Percentiles rank a stretch among this genome's conserved stretches.
phyloP scores from a whole-genome alignment of 2,888 invertebrate species.

The Phrixothrix hirtus region DNA sequence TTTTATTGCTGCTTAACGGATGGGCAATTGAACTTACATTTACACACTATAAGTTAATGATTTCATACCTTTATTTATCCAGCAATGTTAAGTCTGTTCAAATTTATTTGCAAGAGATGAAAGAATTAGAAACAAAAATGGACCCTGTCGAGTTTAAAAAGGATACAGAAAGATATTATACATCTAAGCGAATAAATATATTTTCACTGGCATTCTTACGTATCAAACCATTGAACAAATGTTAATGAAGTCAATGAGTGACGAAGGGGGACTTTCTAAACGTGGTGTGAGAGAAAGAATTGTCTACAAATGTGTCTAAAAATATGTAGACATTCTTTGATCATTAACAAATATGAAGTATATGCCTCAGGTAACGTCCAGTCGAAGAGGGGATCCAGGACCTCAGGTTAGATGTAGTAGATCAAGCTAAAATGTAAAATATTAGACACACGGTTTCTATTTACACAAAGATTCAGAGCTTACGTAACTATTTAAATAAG shows the following conservation, averaged over 20 bases:
- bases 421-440: no score
- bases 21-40: constrained; percentile 34
- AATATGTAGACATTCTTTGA: no score
- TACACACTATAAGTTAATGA: constrained; percentile 33
- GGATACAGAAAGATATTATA: constrained; percentile 25
- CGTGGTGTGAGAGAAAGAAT: constrained; percentile 33
- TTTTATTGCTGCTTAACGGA: no score
- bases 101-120: constrained; percentile 35
- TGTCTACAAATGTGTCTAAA: constrained; percentile 26
- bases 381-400: no score
- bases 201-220: constrained; percentile 35
- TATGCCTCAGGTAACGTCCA: no score
- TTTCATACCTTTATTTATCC: constrained; percentile 38
- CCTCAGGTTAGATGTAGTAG: no score
- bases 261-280: constrained; percentile 28
- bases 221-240: constrained; percentile 37
- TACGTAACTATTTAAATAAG: no score
- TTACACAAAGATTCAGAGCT: no score
- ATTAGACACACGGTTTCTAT: no score
- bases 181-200: constrained; percentile 29
- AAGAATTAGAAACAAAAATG: no score
- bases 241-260: constrained; percentile 28
- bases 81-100: constrained; percentile 30
- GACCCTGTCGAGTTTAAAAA: constrained; percentile 24
- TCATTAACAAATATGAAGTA: no score